Conservation (phyloP, 2,113 vertebrate genomes). For the Eclectus roratus region DNA sequence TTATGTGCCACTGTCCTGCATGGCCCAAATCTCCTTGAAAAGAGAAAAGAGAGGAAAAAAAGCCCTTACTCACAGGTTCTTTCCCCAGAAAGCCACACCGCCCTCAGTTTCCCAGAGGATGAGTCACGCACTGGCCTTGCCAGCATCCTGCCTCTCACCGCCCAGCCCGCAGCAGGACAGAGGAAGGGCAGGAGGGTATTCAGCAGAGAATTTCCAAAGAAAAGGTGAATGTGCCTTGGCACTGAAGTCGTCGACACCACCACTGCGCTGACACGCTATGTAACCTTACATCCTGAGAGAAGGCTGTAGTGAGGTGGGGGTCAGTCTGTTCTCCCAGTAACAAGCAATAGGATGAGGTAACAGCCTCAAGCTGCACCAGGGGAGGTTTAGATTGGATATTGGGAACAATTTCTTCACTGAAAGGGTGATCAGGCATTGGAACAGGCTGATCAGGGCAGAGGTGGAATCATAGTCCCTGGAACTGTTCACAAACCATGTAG, state of each 20-base stretch:
- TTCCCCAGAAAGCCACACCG: slow-evolving; percentile 31
- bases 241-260: background rate
- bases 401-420: background rate
- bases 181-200: background rate
- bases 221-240: background rate
- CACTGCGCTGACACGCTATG: fast-evolving
- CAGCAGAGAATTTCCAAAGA: background rate
- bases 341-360: background rate
- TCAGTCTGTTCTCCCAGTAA: background rate
- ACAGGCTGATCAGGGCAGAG: background rate
- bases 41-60: background rate
- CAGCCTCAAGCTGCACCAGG: background rate
- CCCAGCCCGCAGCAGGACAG: fast-evolving
- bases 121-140: background rate
- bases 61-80: background rate
- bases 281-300: background rate
- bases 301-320: background rate
- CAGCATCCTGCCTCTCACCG: background rate
- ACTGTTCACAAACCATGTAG: background rate
- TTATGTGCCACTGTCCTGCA: background rate
- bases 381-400: background rate
- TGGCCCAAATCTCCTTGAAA: background rate
- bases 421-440: background rate
- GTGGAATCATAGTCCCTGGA: background rate
- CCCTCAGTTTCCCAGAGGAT: background rate